Percentiles rank a stretch among this genome's conserved stretches.
These are phyloP conservation scores for Acomys russatus DNA, from an alignment of 2,797 vertebrate genomes.

Conservation along the genomic window DNA sequence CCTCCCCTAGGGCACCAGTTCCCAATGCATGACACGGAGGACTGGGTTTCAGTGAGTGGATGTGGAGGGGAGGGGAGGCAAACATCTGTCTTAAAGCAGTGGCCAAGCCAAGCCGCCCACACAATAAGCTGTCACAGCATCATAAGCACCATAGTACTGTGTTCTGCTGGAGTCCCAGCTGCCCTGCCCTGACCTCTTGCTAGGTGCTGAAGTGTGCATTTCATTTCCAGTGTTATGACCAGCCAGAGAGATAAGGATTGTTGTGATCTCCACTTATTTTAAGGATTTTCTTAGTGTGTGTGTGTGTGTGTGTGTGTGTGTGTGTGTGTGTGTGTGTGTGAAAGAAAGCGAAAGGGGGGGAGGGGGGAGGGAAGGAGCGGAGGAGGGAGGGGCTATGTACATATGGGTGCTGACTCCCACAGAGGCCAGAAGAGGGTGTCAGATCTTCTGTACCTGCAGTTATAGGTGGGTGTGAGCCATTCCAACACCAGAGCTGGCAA, in stretches of 20 bases:
- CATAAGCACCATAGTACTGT: not conserved
- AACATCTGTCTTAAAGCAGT: not conserved
- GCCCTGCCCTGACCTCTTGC: not conserved
- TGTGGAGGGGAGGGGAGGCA: accelerated
- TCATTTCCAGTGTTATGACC: not conserved
- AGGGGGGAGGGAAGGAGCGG: no score
- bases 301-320: not conserved
- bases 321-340: not conserved
- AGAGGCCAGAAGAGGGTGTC: not conserved
- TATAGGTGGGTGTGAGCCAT: not conserved
- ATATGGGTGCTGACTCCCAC: not conserved
- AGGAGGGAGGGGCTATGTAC: not conserved
- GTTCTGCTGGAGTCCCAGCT: not conserved
- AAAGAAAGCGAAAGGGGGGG: no score
- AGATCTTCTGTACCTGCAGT: not conserved
- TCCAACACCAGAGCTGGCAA: not conserved
- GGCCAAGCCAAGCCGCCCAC: not conserved
- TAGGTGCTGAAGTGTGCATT: not conserved
- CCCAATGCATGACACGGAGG: not conserved
- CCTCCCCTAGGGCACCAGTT: not conserved
- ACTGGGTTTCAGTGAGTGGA: not conserved
- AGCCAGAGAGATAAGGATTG: not conserved
- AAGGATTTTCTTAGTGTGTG: not conserved
- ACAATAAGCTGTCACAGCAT: not conserved
- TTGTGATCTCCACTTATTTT: not conserved